A percentile compares a stretch with the other conserved stretches of the same genome.
Conservation (phyloP, 2,888 invertebrate species). For the Autographa pulchrina region DNA sequence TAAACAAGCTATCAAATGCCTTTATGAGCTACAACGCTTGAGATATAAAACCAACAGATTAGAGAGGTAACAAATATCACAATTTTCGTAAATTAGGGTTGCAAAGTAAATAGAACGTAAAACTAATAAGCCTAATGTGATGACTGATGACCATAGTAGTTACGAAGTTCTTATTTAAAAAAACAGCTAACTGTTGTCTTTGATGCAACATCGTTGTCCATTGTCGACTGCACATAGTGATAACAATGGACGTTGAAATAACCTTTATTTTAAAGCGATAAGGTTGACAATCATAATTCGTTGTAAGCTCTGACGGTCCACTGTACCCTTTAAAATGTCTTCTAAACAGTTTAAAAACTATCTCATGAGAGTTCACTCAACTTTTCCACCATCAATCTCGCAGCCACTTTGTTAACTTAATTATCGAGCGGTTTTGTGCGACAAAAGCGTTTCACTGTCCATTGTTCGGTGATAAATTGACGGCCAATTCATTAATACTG, state of each 20-base stretch:
- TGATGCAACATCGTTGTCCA: background rate
- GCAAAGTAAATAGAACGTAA: background rate
- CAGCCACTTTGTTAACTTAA: slow-evolving; percentile 58
- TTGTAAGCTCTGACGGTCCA: background rate
- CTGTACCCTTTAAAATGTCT: background rate
- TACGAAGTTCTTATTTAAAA: background rate
- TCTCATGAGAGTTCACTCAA: slow-evolving; percentile 53
- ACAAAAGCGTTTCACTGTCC: slow-evolving; percentile 51
- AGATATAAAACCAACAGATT: too few relatives aligned
- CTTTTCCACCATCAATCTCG: slow-evolving; percentile 55
- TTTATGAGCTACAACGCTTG: too few relatives aligned
- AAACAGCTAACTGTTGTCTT: background rate
- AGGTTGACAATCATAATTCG: background rate
- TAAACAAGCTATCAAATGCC: too few relatives aligned
- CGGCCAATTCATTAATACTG: slow-evolving; percentile 66
- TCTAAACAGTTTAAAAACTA: slow-evolving; percentile 10
- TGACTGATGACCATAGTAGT: background rate
- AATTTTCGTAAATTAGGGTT: too few relatives aligned
- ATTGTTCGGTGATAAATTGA: slow-evolving; percentile 65
- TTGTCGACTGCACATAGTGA: background rate
- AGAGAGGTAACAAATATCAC: too few relatives aligned
- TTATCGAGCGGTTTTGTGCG: slow-evolving; percentile 55
- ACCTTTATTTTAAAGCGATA: background rate
- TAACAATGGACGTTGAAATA: background rate
- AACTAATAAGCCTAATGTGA: background rate